Evolutionary conservation across 2,888 invertebrate species (phyloP), one percentile per base, ranked within the genome.

Genomic region (Pemphredon lugubris): DNA sequence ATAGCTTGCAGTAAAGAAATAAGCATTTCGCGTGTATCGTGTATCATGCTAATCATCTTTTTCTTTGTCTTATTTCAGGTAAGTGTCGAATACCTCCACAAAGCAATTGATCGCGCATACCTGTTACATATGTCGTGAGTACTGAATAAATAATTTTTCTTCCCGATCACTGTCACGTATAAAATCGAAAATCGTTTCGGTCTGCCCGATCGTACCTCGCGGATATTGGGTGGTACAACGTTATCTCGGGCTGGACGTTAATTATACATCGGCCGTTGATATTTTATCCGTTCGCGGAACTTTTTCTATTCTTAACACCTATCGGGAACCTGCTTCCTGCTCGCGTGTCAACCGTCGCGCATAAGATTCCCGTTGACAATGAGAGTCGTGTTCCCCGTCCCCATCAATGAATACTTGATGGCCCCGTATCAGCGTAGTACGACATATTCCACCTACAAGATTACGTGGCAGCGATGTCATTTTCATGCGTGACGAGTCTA

Each of bases 401-500:
- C 50, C 42, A 54, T 55, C 70, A 57, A 73, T 83, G 78, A 80
- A 80, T 81, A 80, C 79, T 81, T 79, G 69, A 82, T 77, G 57
- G n/a, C 40, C 16, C 53, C 30, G 68, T 65, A 65, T 65, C 68
- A 72, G 53, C 72, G 60, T 68, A 60, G 59, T 64, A 47, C 75
- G 66, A 51, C 64, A 42, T 74, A 76, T 74, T 77, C 81, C 82
- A 75, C 82, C 82, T 77, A 81, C 70, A 73, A 83, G 75, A 83
- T 83, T 81, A 83, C 64, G 73, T 61, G 67, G 61, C 79, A 34
- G 48, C 75, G 65, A 57, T 70, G 68, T 63, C 69, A 55, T 68
- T 79, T 77, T 70, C 80, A 72, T 80, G 74, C 79, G 79, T 68
- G 80, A 68, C 82, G 77, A 77, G 80, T 69, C 77, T 79, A 74